These are phyloP conservation scores for Hyperoplus immaculatus DNA, from an alignment of 2,797 vertebrate genomes.

Conservation along the genomic window DNA sequence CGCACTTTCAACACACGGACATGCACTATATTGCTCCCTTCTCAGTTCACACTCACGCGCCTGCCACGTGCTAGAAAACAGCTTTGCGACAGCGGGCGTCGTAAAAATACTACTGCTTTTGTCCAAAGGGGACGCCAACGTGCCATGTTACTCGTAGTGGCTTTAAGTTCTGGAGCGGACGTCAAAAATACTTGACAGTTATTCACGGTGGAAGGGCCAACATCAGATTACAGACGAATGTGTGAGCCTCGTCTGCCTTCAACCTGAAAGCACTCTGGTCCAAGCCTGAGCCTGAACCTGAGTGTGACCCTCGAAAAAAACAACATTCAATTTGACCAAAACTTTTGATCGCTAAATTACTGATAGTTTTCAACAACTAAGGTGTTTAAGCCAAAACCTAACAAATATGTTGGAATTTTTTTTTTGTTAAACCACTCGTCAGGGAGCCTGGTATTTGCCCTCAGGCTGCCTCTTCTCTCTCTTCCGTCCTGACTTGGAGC, in stretches of 20 bases:
- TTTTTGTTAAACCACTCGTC: conserved; percentile 22
- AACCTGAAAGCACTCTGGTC: background rate
- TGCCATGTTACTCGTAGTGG: no score
- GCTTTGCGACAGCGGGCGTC: no score
- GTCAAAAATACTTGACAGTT: conserved; percentile 1
- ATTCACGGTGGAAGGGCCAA: background rate
- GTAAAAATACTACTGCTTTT: no score
- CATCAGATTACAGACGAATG: background rate
- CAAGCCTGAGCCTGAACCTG: conserved; percentile 3
- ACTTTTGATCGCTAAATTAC: conserved; percentile 26
- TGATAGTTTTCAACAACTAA: conserved; percentile 23
- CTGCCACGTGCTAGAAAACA: no score
- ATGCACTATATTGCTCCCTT: no score
- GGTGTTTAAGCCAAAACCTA: conserved; percentile 11
- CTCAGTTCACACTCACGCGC: no score
- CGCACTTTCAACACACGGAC: no score
- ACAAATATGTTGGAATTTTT: conserved; percentile 39
- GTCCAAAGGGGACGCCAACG: no score
- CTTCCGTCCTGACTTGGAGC: conserved; percentile 50
- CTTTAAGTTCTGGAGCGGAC: background rate
- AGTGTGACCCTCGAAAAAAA: background rate
- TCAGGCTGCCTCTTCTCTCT: conserved; percentile 39
- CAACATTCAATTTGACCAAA: background rate
- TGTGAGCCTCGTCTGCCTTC: background rate
- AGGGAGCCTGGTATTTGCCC: conserved; percentile 58